A percentile compares a stretch with the other conserved stretches of the same genome.
These are phyloP conservation scores for Chorisops tibialis DNA, from an alignment of 2,888 invertebrate genomes.

Conservation along the genomic window DNA sequence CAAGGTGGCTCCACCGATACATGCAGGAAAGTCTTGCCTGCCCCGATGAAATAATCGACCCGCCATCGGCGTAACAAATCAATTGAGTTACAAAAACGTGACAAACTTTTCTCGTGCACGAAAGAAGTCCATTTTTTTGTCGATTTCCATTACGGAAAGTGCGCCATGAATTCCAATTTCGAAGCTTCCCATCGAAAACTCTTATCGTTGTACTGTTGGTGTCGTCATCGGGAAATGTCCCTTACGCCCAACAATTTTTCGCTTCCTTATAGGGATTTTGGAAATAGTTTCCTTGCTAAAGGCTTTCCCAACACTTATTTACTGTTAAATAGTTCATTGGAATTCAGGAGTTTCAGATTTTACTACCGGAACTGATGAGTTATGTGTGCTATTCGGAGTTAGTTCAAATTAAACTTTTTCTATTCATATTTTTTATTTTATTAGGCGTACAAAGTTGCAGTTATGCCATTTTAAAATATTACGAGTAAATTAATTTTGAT, in stretches of 20 bases:
- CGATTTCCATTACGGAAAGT: constrained; percentile 27
- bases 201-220: not conserved
- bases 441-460: too few species aligned
- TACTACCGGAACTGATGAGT: too few species aligned
- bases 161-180: constrained; percentile 27
- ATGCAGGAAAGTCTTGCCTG: not conserved
- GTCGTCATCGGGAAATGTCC: not conserved
- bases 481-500: too few species aligned
- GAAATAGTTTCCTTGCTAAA: too few species aligned
- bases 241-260: constrained; percentile 11
- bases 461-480: too few species aligned
- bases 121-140: constrained; percentile 15
- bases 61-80: constrained; percentile 27
- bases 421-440: too few species aligned
- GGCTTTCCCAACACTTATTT: too few species aligned
- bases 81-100: constrained; percentile 29
- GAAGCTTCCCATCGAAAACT: not conserved
- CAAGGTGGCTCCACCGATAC: not conserved
- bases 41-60: constrained; percentile 24
- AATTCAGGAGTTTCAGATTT: too few species aligned
- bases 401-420: too few species aligned
- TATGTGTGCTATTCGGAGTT: too few species aligned
- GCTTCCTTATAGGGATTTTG: not conserved
- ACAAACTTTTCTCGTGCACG: constrained; percentile 23
- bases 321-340: too few species aligned